Base-by-base conservation (phyloP, 2,888 invertebrate genomes). In the Reticulitermes lucifugus region DNA sequence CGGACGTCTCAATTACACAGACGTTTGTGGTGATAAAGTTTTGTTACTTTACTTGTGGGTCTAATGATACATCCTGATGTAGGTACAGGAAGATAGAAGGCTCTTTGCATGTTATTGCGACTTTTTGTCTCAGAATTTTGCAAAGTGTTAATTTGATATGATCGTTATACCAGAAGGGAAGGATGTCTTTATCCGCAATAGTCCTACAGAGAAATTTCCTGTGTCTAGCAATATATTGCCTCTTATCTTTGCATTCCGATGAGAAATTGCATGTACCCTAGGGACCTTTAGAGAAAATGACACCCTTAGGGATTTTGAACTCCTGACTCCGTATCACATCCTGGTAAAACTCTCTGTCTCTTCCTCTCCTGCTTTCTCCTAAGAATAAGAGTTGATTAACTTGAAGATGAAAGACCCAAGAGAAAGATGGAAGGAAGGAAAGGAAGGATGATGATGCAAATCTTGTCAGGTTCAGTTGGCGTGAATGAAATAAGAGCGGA, bases 381-480 rank as follows among this genome's bases (percentile, higher is more conserved):
- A 81, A 70, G 81, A 81, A 65, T 81, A 46, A 65, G 60, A n/a
- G 65, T 81, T 81, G 81, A 81, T 79, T 81, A 81, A 65, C 65
- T 81, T 60, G 81, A 77, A 77, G 77, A 77, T 77, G 77, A 77
- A 77, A 77, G 77, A 77, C 43, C n/a, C 51, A 77, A n/a, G 77
- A n/a, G 77, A 77, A 77, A 77, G 77, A n/a, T 51, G n/a, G 81
- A 81, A 65, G 51, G n/a, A 22, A 81, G n/a, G 80, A 43, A 41
- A 81, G 65, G 60, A 41, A 35, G 29, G 75, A 75, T 46, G 77
- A 81, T 70, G 81, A 81, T 81, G 70, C 81, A 81, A 81, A 81
- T 81, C 65, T 81, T 81, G 81, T 81, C 81, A 81, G 81, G 65
- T 81, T 81, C 81, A 81, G 65, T 81, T 81, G 81, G 22, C 81